Conservation (phyloP, 1,140 invertebrate species). For the Ostrea edulis region DNA sequence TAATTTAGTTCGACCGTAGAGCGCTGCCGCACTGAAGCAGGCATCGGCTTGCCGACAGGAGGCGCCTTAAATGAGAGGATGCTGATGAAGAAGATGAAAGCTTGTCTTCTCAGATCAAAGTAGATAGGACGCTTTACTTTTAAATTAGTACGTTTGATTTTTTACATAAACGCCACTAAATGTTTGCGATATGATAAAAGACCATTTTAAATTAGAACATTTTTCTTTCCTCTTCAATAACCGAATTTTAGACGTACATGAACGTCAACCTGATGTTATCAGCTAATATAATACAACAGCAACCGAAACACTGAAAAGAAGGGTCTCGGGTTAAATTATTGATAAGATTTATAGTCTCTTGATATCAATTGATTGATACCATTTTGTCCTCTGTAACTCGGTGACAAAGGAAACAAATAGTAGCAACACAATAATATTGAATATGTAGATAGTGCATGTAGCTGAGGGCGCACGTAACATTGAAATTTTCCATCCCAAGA, state of each 20-base stretch:
- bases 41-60: neutral
- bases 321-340: too few relatives aligned
- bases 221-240: neutral
- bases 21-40: neutral
- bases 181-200: slow-evolving; percentile 25
- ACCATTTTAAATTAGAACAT: neutral
- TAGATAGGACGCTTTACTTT: neutral
- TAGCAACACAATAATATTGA: too few relatives aligned
- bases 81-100: slow-evolving; percentile 16
- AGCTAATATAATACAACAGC: too few relatives aligned
- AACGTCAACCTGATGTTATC: neutral
- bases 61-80: neutral
- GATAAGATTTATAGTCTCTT: too few relatives aligned
- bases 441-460: too few relatives aligned
- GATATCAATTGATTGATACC: too few relatives aligned
- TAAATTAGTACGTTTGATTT: slow-evolving; percentile 7
- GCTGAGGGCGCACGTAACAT: too few relatives aligned
- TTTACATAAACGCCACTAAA: neutral
- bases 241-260: neutral
- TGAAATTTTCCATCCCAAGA: too few relatives aligned
- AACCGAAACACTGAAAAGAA: too few relatives aligned
- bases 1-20: slow-evolving; percentile 19
- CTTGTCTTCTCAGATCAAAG: neutral
- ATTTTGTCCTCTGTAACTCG: too few relatives aligned
- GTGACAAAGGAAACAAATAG: too few relatives aligned